A percentile compares a stretch with the other conserved stretches of the same genome.
Conservation (phyloP, 2,888 invertebrate species). For the Callinectes sapidus region DNA sequence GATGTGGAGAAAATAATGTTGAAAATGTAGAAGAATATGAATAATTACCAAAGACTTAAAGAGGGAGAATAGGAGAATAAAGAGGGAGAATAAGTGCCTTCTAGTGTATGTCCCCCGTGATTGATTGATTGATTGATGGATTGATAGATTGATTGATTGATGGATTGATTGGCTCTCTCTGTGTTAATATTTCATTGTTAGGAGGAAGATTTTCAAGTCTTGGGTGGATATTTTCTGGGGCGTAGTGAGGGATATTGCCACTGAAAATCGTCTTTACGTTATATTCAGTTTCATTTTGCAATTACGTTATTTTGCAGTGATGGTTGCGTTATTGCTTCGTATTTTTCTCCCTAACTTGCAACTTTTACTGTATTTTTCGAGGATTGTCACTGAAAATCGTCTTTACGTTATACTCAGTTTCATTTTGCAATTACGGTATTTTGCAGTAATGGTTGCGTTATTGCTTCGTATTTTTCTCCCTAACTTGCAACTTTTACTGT, state of each 20-base stretch:
- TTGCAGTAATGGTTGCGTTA: not conserved
- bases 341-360: not conserved
- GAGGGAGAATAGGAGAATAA: not conserved
- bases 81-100: not conserved
- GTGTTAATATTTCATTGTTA: too few species aligned
- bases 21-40: too few species aligned
- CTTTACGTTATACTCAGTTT: not conserved
- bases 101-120: too few species aligned
- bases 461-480: not conserved
- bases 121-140: too few species aligned
- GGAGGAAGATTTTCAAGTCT: not conserved
- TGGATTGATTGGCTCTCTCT: not conserved
- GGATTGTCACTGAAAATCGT: too few species aligned
- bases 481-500: not conserved
- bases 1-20: too few species aligned
- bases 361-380: not conserved
- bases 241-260: not conserved
- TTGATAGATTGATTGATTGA: not conserved
- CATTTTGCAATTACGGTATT: not conserved
- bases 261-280: not conserved
- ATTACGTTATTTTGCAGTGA: not conserved
- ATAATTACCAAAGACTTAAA: not conserved
- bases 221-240: not conserved
- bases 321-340: not conserved
- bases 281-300: not conserved